phyloP scores from a whole-genome alignment of 2,888 invertebrate genomes.

The Empis stercorea region DNA sequence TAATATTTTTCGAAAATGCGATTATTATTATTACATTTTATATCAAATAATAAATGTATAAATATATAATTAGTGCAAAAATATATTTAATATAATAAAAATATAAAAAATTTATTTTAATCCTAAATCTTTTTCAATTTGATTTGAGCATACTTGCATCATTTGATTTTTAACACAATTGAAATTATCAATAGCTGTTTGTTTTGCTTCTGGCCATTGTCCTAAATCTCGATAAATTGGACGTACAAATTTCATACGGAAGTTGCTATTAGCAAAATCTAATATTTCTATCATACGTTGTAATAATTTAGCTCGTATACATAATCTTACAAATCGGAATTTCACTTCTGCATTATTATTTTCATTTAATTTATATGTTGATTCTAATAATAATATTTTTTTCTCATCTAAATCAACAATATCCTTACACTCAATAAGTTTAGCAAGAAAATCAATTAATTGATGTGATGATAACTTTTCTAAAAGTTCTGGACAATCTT shows the following conservation, averaged over 20 bases:
- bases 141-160: slow-evolving; percentile 71
- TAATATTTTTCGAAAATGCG: too few species aligned
- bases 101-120: slow-evolving; percentile 18
- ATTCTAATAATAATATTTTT: slow-evolving; percentile 42
- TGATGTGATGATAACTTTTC: slow-evolving; percentile 48
- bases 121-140: slow-evolving; percentile 59
- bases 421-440: slow-evolving; percentile 44
- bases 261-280: slow-evolving; percentile 67
- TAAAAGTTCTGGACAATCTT: slow-evolving; percentile 42
- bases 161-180: slow-evolving; percentile 53
- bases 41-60: too few species aligned
- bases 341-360: slow-evolving; percentile 68
- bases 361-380: slow-evolving; percentile 48
- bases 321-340: slow-evolving; percentile 63
- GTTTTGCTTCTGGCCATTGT: slow-evolving; percentile 59
- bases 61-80: too few species aligned
- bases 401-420: slow-evolving; percentile 41
- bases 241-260: slow-evolving; percentile 83
- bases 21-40: too few species aligned
- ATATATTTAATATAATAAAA: too few species aligned
- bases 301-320: slow-evolving; percentile 59
- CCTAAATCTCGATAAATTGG: slow-evolving; percentile 79
- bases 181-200: slow-evolving; percentile 59
- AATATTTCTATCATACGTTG: slow-evolving; percentile 54
- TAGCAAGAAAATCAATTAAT: slow-evolving; percentile 52